Evolutionary conservation across 2,888 invertebrate species (phyloP).

Genomic region (Yponomeuta sedellus): DNA sequence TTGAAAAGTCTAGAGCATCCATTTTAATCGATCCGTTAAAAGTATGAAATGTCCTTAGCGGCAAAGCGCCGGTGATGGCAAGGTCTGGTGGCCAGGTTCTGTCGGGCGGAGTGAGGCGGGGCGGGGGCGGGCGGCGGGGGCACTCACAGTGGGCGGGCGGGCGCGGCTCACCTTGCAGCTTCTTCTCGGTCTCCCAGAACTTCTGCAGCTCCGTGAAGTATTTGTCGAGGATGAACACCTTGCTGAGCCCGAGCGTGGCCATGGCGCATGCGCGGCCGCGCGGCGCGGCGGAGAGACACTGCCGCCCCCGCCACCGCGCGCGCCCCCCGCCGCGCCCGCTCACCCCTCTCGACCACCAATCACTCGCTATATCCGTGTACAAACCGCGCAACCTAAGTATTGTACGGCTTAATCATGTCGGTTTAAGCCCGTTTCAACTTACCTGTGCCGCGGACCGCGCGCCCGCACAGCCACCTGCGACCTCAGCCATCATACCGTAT

Average conservation of each 20-base stretch:
- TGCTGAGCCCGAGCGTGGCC: constrained; percentile 97
- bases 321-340: constrained; percentile 8
- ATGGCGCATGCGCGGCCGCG: constrained; percentile 76
- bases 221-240: constrained; percentile 98
- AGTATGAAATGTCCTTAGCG: background rate
- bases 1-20: too few species aligned
- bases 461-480: constrained; percentile 16
- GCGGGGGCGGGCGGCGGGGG: constrained; percentile 16
- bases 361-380: too few species aligned
- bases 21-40: background rate
- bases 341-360: too few species aligned
- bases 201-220: constrained; percentile 97
- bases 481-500: background rate
- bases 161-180: constrained; percentile 89
- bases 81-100: background rate
- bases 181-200: constrained; percentile 97
- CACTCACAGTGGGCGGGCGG: constrained; percentile 15
- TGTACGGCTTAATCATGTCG: too few species aligned
- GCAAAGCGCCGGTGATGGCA: background rate
- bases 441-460: background rate
- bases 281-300: constrained; percentile 41
- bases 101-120: background rate
- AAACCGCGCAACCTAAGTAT: too few species aligned
- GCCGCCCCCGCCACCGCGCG: constrained; percentile 25
- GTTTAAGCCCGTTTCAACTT: too few species aligned